Conservation (phyloP, 2,113 vertebrate genomes). For the Sterrhoptilus dennistouni region DNA sequence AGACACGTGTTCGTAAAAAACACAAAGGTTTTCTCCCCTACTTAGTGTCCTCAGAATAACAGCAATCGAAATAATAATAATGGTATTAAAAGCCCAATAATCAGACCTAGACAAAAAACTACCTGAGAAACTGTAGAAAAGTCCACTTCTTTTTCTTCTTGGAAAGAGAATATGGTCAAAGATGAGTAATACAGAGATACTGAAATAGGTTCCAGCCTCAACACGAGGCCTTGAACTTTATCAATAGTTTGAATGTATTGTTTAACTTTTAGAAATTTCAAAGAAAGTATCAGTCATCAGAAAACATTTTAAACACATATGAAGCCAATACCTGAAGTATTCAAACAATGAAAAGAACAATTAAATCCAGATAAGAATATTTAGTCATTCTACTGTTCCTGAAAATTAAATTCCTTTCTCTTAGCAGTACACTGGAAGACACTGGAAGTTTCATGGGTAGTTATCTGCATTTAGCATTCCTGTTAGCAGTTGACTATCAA, state of each 20-base stretch:
- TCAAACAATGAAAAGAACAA: background rate
- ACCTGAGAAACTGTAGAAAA: background rate
- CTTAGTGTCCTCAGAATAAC: background rate
- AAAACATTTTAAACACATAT: background rate
- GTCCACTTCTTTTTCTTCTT: background rate
- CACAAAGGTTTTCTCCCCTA: rapidly evolving
- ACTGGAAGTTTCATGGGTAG: background rate
- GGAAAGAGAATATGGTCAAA: background rate
- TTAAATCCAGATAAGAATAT: background rate
- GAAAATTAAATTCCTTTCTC: background rate
- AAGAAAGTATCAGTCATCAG: background rate
- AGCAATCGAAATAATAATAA: background rate
- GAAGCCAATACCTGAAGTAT: background rate
- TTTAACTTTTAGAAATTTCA: background rate
- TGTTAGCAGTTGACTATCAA: background rate
- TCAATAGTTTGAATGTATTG: background rate
- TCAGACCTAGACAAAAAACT: background rate
- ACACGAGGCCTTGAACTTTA: background rate
- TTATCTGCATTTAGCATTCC: background rate
- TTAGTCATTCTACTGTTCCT: background rate
- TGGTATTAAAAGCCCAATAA: background rate
- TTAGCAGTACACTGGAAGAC: background rate
- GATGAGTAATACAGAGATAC: background rate
- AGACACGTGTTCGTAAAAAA: background rate
- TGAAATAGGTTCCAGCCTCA: background rate